Conservation (phyloP, 2,888 invertebrate species). For the Cenopis cana region DNA sequence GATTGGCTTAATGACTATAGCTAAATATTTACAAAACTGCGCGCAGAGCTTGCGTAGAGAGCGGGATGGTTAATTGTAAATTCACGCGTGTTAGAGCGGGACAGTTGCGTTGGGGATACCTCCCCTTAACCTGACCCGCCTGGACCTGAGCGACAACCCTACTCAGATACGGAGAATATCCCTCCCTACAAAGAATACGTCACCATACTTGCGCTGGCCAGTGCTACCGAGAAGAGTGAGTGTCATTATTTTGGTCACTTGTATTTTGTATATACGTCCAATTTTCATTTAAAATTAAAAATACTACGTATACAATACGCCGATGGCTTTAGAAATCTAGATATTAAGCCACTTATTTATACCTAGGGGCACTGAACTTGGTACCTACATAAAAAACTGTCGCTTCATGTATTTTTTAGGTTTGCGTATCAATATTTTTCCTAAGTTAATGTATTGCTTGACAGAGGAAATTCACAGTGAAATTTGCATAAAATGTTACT, state of each 20-base stretch:
- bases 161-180: no score
- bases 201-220: constrained; percentile 84
- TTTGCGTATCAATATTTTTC: neutral
- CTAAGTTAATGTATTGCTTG: neutral
- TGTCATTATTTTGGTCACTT: constrained; percentile 1
- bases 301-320: neutral
- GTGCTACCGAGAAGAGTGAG: constrained; percentile 82
- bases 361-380: neutral
- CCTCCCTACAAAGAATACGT: constrained; percentile 86
- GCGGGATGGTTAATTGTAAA: no score
- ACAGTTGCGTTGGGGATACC: no score
- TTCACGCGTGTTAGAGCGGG: no score
- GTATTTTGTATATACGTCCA: neutral
- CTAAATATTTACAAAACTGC: no score
- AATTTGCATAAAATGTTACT: neutral
- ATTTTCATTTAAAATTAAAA: neutral
- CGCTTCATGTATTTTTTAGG: neutral
- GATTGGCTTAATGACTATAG: no score
- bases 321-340: neutral
- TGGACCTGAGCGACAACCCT: constrained; percentile 72
- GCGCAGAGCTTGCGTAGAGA: no score
- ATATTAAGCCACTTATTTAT: neutral
- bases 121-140: constrained; percentile 57
- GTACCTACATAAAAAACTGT: neutral
- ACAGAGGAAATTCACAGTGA: neutral